Conservation (phyloP, 2,888 invertebrate genomes). For the Mythimna impura region DNA sequence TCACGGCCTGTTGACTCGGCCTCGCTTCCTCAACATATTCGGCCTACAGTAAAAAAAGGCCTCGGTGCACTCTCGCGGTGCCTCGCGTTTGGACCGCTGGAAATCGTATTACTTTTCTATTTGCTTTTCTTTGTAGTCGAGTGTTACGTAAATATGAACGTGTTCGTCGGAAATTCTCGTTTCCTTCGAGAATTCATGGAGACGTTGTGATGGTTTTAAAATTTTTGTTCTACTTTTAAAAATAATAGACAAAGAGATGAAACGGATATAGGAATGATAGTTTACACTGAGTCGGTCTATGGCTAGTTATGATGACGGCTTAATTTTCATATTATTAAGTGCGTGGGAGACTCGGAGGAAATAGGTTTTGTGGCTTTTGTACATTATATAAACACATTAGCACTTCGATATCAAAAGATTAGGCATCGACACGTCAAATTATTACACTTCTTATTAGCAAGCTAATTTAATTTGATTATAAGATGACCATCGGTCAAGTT, state of each 20-base stretch:
- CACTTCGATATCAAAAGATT: conserved; percentile 55
- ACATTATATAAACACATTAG: conserved; percentile 60
- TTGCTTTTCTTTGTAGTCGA: conserved; percentile 89
- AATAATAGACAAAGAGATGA: conserved; percentile 62
- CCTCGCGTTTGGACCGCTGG: conserved; percentile 76
- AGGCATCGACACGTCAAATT: conserved; percentile 56
- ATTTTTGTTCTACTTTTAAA: conserved; percentile 62
- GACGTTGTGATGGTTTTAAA: conserved; percentile 69
- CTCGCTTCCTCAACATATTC: conserved; percentile 70
- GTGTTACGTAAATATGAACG: conserved; percentile 89
- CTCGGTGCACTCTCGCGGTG: conserved; percentile 79
- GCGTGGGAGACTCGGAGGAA: conserved; percentile 50
- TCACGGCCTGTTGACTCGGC: conserved; percentile 86
- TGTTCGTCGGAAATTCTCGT: conserved; percentile 87
- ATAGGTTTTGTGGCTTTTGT: conserved; percentile 45
- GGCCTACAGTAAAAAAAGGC: conserved; percentile 77
- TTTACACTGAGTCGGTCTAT: conserved; percentile 24
- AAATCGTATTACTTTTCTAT: conserved; percentile 90
- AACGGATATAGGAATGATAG: conserved; percentile 54
- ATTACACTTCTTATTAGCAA: conserved; percentile 56
- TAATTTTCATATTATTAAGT: conserved; percentile 19
- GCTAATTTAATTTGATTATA: conserved; percentile 55
- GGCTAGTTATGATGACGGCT: conserved; percentile 51
- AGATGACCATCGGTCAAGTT: conserved; percentile 47
- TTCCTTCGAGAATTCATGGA: conserved; percentile 84